Evolutionary conservation across 1,140 invertebrate genomes (phyloP).

Genomic region (Microplitis demolitor): DNA sequence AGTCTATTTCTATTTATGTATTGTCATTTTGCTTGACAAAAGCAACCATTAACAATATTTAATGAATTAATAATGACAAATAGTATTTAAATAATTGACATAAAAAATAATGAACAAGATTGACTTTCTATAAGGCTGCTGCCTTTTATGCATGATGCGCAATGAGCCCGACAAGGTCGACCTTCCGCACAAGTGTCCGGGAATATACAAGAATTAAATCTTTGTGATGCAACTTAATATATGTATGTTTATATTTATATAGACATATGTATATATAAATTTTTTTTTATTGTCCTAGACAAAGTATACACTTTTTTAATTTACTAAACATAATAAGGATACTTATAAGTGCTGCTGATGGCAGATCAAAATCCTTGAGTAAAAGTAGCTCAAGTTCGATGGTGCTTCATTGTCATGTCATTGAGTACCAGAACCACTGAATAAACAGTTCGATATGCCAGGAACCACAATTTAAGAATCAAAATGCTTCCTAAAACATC

Average conservation of each 20-base stretch:
- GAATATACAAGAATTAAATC: background rate
- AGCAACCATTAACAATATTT: too few species aligned
- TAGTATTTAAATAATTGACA: too few species aligned
- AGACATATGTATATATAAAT: too few species aligned
- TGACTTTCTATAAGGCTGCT: background rate
- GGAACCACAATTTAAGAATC: too few species aligned
- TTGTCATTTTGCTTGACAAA: too few species aligned
- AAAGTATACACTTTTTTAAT: constrained; percentile 3
- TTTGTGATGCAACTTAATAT: constrained; percentile 5
- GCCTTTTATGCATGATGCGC: constrained; percentile 3
- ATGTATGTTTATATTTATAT: background rate
- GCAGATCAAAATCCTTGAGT: constrained; percentile 3
- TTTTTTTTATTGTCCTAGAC: constrained; percentile 5
- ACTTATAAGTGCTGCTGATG: background rate
- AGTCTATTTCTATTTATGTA: too few species aligned
- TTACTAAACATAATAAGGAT: constrained; percentile 2
- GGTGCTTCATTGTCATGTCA: constrained; percentile 12
- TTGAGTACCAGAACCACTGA: background rate
- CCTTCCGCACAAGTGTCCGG: background rate
- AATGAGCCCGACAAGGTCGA: constrained; percentile 4
- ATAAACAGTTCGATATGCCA: background rate
- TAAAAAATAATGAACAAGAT: background rate
- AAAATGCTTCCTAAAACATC: too few species aligned
- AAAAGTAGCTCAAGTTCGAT: constrained; percentile 14
- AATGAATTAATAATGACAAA: too few species aligned